Evolutionary conservation across 2,113 vertebrate species (phyloP).

Genomic region (Damaliscus lunatus): DNA sequence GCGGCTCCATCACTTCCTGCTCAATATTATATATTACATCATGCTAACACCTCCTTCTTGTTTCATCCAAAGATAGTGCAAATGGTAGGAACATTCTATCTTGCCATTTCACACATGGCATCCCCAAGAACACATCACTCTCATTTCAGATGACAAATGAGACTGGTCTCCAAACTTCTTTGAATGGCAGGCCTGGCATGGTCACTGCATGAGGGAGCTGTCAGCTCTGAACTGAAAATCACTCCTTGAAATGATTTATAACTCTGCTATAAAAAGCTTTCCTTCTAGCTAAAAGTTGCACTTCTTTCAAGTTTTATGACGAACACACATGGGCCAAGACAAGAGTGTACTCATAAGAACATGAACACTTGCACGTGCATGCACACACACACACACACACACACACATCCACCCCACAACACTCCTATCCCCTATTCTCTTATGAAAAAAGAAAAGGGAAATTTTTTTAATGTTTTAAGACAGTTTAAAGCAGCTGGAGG

Average conservation of each 20-base stretch:
- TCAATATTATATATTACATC: slow-evolving; percentile 23
- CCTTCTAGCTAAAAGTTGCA: slow-evolving; percentile 67
- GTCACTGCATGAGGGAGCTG: slow-evolving; percentile 57
- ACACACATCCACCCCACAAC: not conserved
- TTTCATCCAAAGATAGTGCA: slow-evolving; percentile 65
- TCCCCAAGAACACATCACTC: slow-evolving; percentile 49
- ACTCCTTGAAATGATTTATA: slow-evolving; percentile 72
- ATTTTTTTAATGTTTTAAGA: not conserved
- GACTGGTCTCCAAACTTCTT: slow-evolving; percentile 5
- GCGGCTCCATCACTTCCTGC: not conserved
- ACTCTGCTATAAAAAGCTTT: slow-evolving; percentile 69
- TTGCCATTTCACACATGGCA: slow-evolving; percentile 47
- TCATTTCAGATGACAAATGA: slow-evolving; percentile 26
- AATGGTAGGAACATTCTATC: slow-evolving; percentile 67
- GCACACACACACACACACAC: not conserved
- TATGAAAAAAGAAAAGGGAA: not conserved
- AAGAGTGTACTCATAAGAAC: not conserved
- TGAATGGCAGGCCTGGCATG: slow-evolving; percentile 51
- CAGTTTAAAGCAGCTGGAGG: not conserved
- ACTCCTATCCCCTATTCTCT: not conserved
- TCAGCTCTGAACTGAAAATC: slow-evolving; percentile 66
- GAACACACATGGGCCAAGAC: slow-evolving; percentile 48
- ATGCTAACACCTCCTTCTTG: slow-evolving; percentile 60
- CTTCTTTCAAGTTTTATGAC: slow-evolving; percentile 76
- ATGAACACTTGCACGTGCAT: not conserved